Evolutionary conservation across 2,888 invertebrate species (phyloP), one percentile per base, ranked within the genome.

Genomic region (Crocallis elinguaria): DNA sequence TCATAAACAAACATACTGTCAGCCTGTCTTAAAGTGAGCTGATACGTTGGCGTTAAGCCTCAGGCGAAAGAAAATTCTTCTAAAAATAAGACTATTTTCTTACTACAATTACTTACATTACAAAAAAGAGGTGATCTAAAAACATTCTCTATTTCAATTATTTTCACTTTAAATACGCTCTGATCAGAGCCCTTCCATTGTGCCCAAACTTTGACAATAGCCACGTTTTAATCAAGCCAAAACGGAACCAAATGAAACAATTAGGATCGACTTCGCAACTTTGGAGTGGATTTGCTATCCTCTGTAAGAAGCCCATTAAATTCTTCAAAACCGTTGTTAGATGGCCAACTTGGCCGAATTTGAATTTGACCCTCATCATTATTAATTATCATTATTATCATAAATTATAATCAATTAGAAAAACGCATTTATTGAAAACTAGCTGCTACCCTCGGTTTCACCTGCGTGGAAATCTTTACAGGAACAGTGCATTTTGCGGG

Each of bases 321-420:
- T 78, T 78, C 75, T 81, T 82, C 73, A 69, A 70, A 81, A 77
- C 75, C 75, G 77, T 68, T 77, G 71, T 36, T 42, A 43, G 38
- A 36, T 29, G 19, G 33, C 14, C 12, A 23, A 23, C 36, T 44
- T 12, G 30, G 12, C 70, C 70, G 63, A 75, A 70, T 69, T 67
- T 59, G 60, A 60, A 61, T 64, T 65, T 64, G 59, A n/a, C 35
- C 25, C n/a, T n/a, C n/a, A n/a, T n/a, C n/a, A n/a, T n/a, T n/a
- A n/a, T n/a, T n/a, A n/a, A n/a, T n/a, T n/a, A n/a, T n/a, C n/a
- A n/a, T n/a, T n/a, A n/a, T n/a, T n/a, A n/a, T n/a, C n/a, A n/a
- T n/a, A n/a, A n/a, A n/a, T n/a, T n/a, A 25, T 43, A 30, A 42
- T 7, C 30, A 19, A 42, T 30, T 49, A 5, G 29, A 49, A 11